Evolutionary conservation across 2,113 vertebrate species (phyloP).

Genomic region (Proteles cristata): DNA sequence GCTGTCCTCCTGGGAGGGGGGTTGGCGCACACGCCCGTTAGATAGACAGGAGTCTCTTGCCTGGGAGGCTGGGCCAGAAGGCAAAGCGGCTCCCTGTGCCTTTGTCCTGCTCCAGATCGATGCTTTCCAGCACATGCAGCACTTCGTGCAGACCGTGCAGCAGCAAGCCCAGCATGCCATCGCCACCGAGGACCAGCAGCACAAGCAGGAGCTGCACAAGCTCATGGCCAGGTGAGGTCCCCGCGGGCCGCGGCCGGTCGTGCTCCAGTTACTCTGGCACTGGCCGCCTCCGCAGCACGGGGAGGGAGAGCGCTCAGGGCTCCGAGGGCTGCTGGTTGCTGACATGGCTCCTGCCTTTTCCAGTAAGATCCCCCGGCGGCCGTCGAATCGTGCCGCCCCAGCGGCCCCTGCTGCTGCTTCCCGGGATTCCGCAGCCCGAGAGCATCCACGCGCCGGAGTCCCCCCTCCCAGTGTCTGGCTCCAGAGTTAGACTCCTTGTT

Average conservation of each 20-base stretch:
- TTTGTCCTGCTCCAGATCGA: conserved; percentile 90
- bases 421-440: not conserved
- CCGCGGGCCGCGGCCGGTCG: fast-evolving
- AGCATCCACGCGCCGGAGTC: not conserved
- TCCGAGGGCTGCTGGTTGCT: not conserved
- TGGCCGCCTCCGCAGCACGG: not conserved
- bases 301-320: fast-evolving
- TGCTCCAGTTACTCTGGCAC: not conserved
- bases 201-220: conserved; percentile 97
- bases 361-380: not conserved
- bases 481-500: not conserved
- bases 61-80: fast-evolving
- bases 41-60: too few relatives aligned
- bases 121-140: conserved; percentile 99
- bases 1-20: not conserved
- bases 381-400: fast-evolving
- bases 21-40: not conserved
- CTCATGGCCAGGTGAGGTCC: conserved; percentile 96
- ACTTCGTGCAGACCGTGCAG: conserved; percentile 97
- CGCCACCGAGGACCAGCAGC: conserved; percentile 95
- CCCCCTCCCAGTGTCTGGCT: not conserved
- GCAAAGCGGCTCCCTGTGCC: not conserved
- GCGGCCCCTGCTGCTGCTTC: not conserved
- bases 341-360: not conserved
- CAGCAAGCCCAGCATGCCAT: conserved; percentile 97